Base-by-base conservation (phyloP, 2,797 vertebrate species). In the Pampus argenteus region DNA sequence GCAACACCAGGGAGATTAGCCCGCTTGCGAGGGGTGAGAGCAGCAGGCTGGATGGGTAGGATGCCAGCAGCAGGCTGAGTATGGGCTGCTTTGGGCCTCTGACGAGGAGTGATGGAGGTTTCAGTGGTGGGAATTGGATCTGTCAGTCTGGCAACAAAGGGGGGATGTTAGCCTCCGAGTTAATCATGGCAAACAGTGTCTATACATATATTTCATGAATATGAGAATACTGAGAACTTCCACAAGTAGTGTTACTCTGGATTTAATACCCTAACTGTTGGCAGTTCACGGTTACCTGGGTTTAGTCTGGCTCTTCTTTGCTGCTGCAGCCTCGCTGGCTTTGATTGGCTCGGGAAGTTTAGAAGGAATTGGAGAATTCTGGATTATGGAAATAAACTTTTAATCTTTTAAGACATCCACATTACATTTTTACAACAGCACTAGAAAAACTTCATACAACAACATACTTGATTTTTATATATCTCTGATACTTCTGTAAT, bases 271-370 rank as follows among this genome's bases (percentile, higher is more conserved):
- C n/a, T 36, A 49, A 9, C n/a, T 57, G 71, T 54, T 55, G 76
- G 76, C 42, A 45, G 64, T 67, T 79, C 71, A 65, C 60, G 74
- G 81, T 91, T 90, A 97, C 97, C 97, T 97, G 92, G 97, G 92
- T 85, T 99, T 99, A 29, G 94, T 91, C 69, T 99, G 98, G 87
- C 90, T 97, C 84, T 95, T 95, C 94, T 99, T 99, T 88, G 97
- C 97, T 51, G 97, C 97, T n/a, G 98, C 98, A 84, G 98, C 98
- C 87, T 99, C 98, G 18, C 97, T 99, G 0, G 97, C 97, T 96
- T 96, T 96, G 79, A 99, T 89, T 20, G 98, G 97, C 79, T 99
- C 98, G 40, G 98, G 97, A 85, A 99, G 97, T 86, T 97, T 98
- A 48, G 94, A 67, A 40, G 98, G 98, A 87, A 99, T 96, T 6